Percentiles rank a stretch among this genome's conserved stretches.
Evolutionary conservation across 2,888 invertebrate species (phyloP).

Genomic region (Pediacus dermestoides): DNA sequence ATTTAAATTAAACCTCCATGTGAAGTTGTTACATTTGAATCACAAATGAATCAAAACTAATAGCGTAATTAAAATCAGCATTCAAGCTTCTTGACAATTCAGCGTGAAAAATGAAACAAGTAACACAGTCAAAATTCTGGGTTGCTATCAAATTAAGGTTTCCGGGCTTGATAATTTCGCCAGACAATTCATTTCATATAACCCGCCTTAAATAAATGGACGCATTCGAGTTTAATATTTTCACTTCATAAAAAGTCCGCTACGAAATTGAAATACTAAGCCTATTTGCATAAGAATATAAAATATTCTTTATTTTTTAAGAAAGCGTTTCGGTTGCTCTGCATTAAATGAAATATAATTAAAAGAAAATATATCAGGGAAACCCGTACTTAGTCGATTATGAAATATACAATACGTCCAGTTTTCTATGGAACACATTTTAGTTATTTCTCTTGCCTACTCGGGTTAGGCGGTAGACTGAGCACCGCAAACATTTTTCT

Average conservation of each 20-base stretch:
- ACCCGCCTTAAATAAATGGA: conserved; percentile 4
- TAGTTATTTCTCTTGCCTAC: too few species aligned
- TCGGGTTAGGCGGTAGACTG: too few species aligned
- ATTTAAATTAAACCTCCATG: conserved; percentile 4
- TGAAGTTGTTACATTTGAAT: conserved; percentile 3
- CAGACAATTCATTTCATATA: conserved; percentile 5
- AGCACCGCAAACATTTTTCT: too few species aligned
- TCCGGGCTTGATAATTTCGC: conserved; percentile 3
- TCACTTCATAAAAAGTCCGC: conserved; percentile 5
- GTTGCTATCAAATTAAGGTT: conserved; percentile 5
- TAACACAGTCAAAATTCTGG: conserved; percentile 2
- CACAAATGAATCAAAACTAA: conserved; percentile 6
- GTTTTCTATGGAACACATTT: too few species aligned
- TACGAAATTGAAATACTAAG: conserved; percentile 4
- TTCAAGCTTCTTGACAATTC: conserved; percentile 5
- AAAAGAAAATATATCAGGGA: too few species aligned
- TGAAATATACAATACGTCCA: too few species aligned
- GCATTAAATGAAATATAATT: too few species aligned
- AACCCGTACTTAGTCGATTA: too few species aligned
- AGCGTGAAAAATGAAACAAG: conserved; percentile 5
- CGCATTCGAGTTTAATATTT: conserved; percentile 5
- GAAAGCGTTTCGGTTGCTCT: too few species aligned
- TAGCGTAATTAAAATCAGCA: conserved; percentile 6
- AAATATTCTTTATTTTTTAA: conserved; percentile 5
- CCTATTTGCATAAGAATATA: conserved; percentile 6